A percentile compares a stretch with the other conserved stretches of the same genome.
Evolutionary conservation across 2,888 invertebrate genomes (phyloP).

Genomic region (Phasia obesa): DNA sequence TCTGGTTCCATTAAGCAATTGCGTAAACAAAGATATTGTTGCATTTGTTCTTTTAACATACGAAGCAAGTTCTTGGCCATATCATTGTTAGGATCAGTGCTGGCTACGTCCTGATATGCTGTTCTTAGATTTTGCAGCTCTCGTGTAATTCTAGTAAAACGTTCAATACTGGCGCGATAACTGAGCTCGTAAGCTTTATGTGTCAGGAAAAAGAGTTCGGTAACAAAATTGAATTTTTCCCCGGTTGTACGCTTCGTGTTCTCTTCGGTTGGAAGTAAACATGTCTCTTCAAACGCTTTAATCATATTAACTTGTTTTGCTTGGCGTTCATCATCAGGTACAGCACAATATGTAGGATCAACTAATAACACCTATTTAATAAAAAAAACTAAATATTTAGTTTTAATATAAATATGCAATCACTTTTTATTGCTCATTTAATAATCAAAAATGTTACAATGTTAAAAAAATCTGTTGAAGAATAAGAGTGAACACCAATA

Average conservation of each 20-base stretch:
- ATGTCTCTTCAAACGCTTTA: slow-evolving; percentile 89
- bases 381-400: neutral
- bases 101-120: slow-evolving; percentile 87
- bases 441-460: no score
- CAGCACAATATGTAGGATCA: slow-evolving; percentile 93
- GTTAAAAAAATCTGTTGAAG: no score
- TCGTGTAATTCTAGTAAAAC: slow-evolving; percentile 86
- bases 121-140: slow-evolving; percentile 89
- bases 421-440: neutral
- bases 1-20: slow-evolving; percentile 90
- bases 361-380: slow-evolving; percentile 85
- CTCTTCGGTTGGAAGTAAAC: slow-evolving; percentile 88
- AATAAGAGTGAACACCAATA: no score
- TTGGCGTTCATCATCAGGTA: slow-evolving; percentile 85
- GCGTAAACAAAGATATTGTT: slow-evolving; percentile 88
- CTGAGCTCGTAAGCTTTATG: slow-evolving; percentile 93
- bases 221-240: slow-evolving; percentile 90
- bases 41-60: slow-evolving; percentile 86
- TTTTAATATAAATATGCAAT: neutral
- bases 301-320: slow-evolving; percentile 87
- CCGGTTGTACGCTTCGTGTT: slow-evolving; percentile 84
- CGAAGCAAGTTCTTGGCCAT: slow-evolving; percentile 86
- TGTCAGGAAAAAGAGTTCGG: slow-evolving; percentile 95
- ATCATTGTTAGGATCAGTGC: slow-evolving; percentile 84
- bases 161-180: slow-evolving; percentile 87